Base-by-base conservation (phyloP, 2,888 invertebrate genomes). In the Drosophila yooni region DNA sequence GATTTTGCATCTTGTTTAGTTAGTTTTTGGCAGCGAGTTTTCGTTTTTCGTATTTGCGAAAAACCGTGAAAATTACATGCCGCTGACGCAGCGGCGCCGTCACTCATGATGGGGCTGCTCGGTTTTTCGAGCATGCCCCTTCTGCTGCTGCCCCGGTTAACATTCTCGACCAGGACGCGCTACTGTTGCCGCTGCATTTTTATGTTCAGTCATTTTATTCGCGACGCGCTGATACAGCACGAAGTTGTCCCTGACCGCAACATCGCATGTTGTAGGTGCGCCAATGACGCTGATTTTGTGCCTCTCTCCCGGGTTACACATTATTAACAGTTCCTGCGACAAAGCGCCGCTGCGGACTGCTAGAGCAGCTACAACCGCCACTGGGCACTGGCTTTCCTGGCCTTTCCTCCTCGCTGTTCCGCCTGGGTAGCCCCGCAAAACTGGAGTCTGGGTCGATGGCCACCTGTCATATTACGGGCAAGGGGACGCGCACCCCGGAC, bases 251-350 rank as follows among this genome's bases (percentile, higher is more conserved):
- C 82, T 76, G 75, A 91, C 91, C 91, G 67, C 91, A 90, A 91
- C 91, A 90, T 90, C 88, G 91, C 91, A 91, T 91, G 89, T 91
- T 91, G 91, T 91, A 90, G 91, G 91, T 91, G 91, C 89, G 91
- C 90, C 91, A 91, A 91, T 91, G 91, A 89, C 91, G 91, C 91
- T 90, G 90, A 91, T 91, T 91, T 89, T 89, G 88, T 89, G 86
- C 87, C 89, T 88, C 82, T 25, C 79, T 76, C 81, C 66, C 67
- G 76, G 74, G 72, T 82, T 79, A 72, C 87, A 90, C 88, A 91
- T 85, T 91, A 88, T 83, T 89, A 91, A 90, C 91, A 91, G 88
- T 84, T 87, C 88, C 88, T 84, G 88, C 89, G 87, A 88, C 88
- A 86, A 81, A 81, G 88, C 82, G 70, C 74, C 70, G 64, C 69